Evolutionary conservation across 2,888 invertebrate genomes (phyloP).

Genomic region (Netelia fuscicornis): DNA sequence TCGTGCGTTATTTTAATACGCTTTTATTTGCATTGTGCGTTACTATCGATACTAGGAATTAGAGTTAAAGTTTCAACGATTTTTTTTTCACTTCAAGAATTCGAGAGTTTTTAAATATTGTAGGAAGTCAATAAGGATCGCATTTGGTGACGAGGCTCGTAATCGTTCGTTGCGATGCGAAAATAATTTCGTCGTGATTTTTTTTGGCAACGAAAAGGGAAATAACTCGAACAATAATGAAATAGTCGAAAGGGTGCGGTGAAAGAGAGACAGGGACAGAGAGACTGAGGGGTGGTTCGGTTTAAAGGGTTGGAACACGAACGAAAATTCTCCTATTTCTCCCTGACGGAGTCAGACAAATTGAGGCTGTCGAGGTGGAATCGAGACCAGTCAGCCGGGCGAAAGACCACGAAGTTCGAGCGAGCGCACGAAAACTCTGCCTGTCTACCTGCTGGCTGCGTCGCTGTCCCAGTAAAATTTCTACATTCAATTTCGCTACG

Average conservation of each 20-base stretch:
- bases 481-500: constrained; percentile 69
- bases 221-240: background rate
- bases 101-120: too few species aligned
- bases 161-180: too few species aligned
- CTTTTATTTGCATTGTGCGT: background rate
- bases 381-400: constrained; percentile 64
- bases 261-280: background rate
- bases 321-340: constrained; percentile 50
- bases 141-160: too few species aligned
- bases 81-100: too few species aligned
- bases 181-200: too few species aligned
- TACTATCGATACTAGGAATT: too few species aligned
- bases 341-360: constrained; percentile 57
- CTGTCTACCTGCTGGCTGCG: constrained; percentile 18
- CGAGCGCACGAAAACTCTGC: constrained; percentile 60
- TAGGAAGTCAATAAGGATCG: too few species aligned
- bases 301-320: constrained; percentile 21
- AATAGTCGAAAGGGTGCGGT: background rate
- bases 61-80: too few species aligned
- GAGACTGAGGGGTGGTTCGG: constrained; percentile 2
- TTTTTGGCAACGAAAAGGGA: background rate
- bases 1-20: background rate
- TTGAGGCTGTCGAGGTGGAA: constrained; percentile 65
- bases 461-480: constrained; percentile 55
- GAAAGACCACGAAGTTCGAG: constrained; percentile 63